These are phyloP conservation scores for Sminthopsis crassicaudata DNA, from an alignment of 2,113 vertebrate species.

Conservation along the genomic window DNA sequence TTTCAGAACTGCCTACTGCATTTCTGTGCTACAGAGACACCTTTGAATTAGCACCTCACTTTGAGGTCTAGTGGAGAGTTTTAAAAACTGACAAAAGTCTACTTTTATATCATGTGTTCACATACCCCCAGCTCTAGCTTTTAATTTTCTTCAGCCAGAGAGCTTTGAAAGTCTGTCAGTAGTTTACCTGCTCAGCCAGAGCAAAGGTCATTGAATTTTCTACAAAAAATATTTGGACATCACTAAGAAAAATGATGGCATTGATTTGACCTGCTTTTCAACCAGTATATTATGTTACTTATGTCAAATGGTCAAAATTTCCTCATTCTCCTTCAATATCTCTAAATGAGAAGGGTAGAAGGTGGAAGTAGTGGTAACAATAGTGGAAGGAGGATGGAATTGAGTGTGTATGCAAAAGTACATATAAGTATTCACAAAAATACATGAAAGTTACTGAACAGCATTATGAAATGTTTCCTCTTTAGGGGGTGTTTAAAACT, in stretches of 20 bases:
- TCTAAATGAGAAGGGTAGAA: background rate
- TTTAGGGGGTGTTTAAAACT: conserved; percentile 29
- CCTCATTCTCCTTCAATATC: background rate
- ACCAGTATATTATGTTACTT: background rate
- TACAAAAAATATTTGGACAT: background rate
- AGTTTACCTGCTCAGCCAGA: background rate
- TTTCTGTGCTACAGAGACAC: conserved; percentile 17
- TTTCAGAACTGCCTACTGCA: conserved; percentile 56
- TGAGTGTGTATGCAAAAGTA: background rate
- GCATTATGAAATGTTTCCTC: too few relatives aligned
- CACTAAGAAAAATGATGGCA: background rate
- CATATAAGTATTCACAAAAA: background rate
- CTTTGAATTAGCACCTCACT: conserved; percentile 37
- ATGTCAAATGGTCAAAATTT: background rate
- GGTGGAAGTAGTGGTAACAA: background rate
- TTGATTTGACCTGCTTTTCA: background rate
- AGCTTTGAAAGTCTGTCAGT: background rate
- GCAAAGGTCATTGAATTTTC: background rate
- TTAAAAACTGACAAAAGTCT: background rate
- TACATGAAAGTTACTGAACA: background rate
- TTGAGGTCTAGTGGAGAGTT: conserved; percentile 41
- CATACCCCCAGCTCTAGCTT: background rate
- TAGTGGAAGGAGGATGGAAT: background rate
- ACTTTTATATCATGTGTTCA: background rate
- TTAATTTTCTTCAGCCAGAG: background rate